A percentile compares a stretch with the other conserved stretches of the same genome.
Conservation (phyloP, 2,888 invertebrate species). For the Autographa gamma region DNA sequence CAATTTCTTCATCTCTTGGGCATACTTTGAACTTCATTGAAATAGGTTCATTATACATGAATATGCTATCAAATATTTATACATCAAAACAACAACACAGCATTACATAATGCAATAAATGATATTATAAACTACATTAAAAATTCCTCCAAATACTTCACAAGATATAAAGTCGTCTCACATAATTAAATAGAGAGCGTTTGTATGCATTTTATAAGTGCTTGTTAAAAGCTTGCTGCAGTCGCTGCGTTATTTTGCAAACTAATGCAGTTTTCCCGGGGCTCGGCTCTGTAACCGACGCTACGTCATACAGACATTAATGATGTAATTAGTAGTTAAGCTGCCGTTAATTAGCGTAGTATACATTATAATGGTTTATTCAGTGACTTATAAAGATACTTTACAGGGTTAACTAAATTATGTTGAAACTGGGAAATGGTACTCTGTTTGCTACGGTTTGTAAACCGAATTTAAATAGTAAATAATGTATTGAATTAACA, state of each 20-base stretch:
- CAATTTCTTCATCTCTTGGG: too few species aligned
- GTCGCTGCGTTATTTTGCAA: constrained; percentile 18
- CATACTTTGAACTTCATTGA: too few species aligned
- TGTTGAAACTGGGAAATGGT: background rate
- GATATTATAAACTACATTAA: background rate
- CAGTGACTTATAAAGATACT: too few species aligned
- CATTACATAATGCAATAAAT: too few species aligned
- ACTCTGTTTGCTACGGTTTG: too few species aligned
- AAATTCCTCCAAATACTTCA: background rate
- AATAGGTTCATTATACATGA: too few species aligned
- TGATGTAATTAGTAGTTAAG: constrained; percentile 6
- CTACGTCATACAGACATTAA: background rate
- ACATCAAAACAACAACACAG: too few species aligned
- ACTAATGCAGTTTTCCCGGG: constrained; percentile 25
- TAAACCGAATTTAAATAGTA: too few species aligned
- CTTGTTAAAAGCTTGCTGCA: constrained; percentile 6
- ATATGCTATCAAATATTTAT: too few species aligned
- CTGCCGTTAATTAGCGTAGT: constrained; percentile 1
- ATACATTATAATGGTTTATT: background rate
- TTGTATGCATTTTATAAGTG: constrained; percentile 9
- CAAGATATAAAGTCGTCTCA: constrained; percentile 8
- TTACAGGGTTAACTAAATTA: background rate
- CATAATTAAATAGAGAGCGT: constrained; percentile 12
- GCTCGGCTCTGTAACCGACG: constrained; percentile 5
- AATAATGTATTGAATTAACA: too few species aligned